phyloP scores from a whole-genome alignment of 35 echinoderm and acorn worm species.

The Eucidaris tribuloides region DNA sequence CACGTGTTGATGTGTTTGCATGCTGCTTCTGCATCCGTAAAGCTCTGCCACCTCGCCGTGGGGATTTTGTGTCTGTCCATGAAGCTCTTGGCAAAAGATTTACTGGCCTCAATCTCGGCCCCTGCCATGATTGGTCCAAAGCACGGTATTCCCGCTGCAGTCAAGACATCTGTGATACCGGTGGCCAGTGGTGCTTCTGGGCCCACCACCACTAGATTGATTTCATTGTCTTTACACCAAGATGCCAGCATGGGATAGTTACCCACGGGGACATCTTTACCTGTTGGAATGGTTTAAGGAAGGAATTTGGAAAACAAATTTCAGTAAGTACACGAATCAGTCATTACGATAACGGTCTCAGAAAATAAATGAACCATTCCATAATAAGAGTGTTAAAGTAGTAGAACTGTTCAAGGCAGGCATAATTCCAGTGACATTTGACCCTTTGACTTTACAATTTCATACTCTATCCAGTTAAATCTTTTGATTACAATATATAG shows the following conservation, averaged over 20 bases:
- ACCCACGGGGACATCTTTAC: conserved; percentile 53
- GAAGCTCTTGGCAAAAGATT: conserved; percentile 88
- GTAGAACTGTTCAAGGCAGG: too few relatives aligned
- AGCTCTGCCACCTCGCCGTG: conserved; percentile 83
- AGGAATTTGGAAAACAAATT: too few relatives aligned
- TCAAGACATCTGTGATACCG: conserved; percentile 65
- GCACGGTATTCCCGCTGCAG: conserved; percentile 46
- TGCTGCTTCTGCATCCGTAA: conserved; percentile 62
- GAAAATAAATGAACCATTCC: too few relatives aligned
- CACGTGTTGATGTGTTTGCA: conserved; percentile 94
- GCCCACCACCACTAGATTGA: conserved; percentile 82
- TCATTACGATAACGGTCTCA: too few relatives aligned
- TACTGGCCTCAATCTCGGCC: conserved; percentile 91
- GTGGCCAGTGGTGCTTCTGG: conserved; percentile 86
- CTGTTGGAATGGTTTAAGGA: too few relatives aligned
- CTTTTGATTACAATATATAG: too few relatives aligned
- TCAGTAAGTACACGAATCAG: too few relatives aligned
- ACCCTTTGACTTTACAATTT: too few relatives aligned
- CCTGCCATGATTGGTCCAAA: conserved; percentile 85
- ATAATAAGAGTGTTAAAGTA: too few relatives aligned
- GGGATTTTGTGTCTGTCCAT: conserved; percentile 94
- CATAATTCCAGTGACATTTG: too few relatives aligned
- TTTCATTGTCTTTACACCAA: conserved; percentile 69
- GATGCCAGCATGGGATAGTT: conserved; percentile 54
- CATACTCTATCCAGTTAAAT: too few relatives aligned